phyloP scores from a whole-genome alignment of 2,797 vertebrate species.

The Syndactyla subalaris region DNA sequence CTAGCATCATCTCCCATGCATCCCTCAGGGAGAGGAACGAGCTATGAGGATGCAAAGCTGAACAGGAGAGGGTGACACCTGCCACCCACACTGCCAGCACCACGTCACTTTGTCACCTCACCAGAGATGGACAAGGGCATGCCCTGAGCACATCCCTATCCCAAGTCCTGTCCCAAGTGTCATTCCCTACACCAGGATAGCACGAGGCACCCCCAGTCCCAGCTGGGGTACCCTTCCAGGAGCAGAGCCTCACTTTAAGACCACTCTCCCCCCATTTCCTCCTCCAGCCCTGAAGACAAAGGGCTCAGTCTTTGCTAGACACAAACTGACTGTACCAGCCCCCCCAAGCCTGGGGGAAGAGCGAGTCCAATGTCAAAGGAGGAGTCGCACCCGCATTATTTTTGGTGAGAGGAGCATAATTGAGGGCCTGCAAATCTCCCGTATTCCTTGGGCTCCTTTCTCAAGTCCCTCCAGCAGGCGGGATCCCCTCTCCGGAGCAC shows the following conservation, averaged over 20 bases:
- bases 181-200: accelerated
- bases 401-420: background rate
- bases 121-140: too few relatives aligned
- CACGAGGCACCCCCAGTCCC: background rate
- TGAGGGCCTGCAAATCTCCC: background rate
- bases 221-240: background rate
- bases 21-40: accelerated
- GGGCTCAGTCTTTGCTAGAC: background rate
- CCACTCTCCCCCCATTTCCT: background rate
- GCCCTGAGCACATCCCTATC: background rate
- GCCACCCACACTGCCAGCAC: accelerated
- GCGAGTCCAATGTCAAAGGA: background rate
- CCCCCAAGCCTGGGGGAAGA: background rate
- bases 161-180: accelerated
- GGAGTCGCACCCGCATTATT: background rate
- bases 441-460: background rate
- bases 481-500: background rate
- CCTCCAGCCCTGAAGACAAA: background rate
- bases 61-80: background rate
- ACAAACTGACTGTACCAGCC: background rate
- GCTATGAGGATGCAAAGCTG: background rate
- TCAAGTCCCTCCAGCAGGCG: background rate
- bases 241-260: background rate
- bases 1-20: accelerated
- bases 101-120: background rate